phyloP scores from a whole-genome alignment of 2,888 invertebrate species.

The Lomographa bimaculata region DNA sequence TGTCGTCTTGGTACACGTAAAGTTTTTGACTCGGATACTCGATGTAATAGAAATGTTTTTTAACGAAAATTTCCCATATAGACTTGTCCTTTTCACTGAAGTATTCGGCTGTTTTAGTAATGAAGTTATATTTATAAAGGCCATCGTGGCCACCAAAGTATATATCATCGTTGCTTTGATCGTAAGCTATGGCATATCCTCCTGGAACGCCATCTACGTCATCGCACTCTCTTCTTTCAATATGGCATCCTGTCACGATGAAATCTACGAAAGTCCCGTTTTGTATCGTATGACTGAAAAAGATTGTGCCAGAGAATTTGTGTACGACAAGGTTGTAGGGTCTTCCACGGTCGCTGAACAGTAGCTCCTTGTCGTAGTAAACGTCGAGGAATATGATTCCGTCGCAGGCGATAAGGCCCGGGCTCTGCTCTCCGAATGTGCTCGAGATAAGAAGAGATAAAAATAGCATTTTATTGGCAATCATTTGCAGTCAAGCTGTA shows the following conservation, averaged over 20 bases:
- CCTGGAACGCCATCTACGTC: slow-evolving; percentile 55
- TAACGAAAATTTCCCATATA: slow-evolving; percentile 64
- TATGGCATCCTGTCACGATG: slow-evolving; percentile 53
- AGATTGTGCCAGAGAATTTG: slow-evolving; percentile 59
- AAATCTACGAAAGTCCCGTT: slow-evolving; percentile 57
- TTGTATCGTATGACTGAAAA: slow-evolving; percentile 66
- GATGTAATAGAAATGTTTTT: slow-evolving; percentile 68
- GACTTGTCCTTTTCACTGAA: slow-evolving; percentile 67
- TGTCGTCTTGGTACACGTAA: slow-evolving; percentile 53
- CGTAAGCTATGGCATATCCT: slow-evolving; percentile 68
- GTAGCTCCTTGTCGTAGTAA: slow-evolving; percentile 54
- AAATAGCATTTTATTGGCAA: slow-evolving; percentile 31
- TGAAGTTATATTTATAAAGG: slow-evolving; percentile 68
- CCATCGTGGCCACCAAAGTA: slow-evolving; percentile 74
- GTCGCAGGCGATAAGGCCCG: slow-evolving; percentile 46
- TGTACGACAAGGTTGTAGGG: slow-evolving; percentile 66
- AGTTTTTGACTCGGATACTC: slow-evolving; percentile 65
- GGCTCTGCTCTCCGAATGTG: slow-evolving; percentile 22
- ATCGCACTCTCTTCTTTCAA: slow-evolving; percentile 47
- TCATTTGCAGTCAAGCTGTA: slow-evolving; percentile 26
- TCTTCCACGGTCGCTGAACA: slow-evolving; percentile 50
- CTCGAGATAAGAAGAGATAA: slow-evolving; percentile 27
- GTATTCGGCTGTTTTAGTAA: slow-evolving; percentile 58
- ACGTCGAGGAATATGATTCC: slow-evolving; percentile 62
- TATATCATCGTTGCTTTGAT: slow-evolving; percentile 63